Evolutionary conservation across 2,113 vertebrate genomes (phyloP).

Genomic region (Elaphurus davidianus): DNA sequence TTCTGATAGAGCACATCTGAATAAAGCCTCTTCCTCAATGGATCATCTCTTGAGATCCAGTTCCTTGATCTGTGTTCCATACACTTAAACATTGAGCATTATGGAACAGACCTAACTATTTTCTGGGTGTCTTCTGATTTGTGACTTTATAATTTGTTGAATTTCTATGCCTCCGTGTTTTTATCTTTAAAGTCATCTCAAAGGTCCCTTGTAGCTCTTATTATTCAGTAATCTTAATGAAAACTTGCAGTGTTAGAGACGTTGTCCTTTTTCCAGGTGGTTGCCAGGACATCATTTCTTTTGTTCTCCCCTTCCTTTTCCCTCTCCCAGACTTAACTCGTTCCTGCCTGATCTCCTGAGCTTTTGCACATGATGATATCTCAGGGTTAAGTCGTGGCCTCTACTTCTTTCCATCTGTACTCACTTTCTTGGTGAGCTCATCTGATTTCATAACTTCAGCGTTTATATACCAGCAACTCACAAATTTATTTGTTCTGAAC

Average conservation of each 20-base stretch:
- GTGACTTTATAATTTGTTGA: neutral
- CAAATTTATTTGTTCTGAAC: neutral
- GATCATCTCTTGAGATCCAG: neutral
- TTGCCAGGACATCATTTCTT: neutral
- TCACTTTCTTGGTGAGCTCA: neutral
- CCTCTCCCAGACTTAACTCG: neutral
- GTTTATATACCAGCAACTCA: neutral
- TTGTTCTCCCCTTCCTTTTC: neutral
- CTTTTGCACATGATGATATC: neutral
- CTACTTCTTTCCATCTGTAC: neutral
- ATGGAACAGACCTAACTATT: neutral
- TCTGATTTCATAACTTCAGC: neutral
- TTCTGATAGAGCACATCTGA: neutral
- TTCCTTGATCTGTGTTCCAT: neutral
- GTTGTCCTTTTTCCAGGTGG: neutral
- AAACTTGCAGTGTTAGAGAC: neutral
- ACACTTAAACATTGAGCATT: neutral
- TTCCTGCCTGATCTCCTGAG: neutral
- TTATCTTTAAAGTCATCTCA: neutral
- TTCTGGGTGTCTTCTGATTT: constrained; percentile 13
- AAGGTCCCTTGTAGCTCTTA: neutral
- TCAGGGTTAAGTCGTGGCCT: neutral
- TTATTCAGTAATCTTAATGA: neutral
- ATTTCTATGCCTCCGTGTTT: neutral
- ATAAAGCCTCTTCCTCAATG: neutral